phyloP scores from a whole-genome alignment of 2,888 invertebrate species.

The Crematogaster levior region DNA sequence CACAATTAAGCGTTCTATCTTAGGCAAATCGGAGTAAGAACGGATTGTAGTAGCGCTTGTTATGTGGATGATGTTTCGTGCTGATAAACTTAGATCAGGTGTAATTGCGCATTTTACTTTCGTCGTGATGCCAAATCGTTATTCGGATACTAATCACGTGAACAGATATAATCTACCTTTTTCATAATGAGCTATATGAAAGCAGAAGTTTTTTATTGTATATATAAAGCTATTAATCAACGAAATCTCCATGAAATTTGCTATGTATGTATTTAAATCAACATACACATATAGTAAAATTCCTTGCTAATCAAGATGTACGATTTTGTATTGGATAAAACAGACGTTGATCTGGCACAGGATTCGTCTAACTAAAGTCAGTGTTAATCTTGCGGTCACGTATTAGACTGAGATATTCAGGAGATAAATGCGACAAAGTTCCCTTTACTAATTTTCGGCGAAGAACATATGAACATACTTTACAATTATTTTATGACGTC shows the following conservation, averaged over 20 bases:
- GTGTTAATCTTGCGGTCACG: constrained; percentile 35
- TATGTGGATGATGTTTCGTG: constrained; percentile 21
- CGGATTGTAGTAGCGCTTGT: background rate
- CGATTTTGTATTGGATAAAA: constrained; percentile 5
- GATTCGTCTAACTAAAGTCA: background rate
- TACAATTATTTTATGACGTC: constrained; percentile 41
- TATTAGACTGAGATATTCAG: constrained; percentile 11
- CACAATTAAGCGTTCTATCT: constrained; percentile 32
- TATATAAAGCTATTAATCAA: background rate
- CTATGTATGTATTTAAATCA: background rate
- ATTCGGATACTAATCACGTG: constrained; percentile 6
- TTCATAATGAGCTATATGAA: background rate
- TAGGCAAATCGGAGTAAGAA: constrained; percentile 18
- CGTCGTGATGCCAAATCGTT: constrained; percentile 29
- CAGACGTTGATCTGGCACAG: background rate
- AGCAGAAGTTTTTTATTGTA: background rate
- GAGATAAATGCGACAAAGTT: constrained; percentile 27
- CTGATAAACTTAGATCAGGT: constrained; percentile 21
- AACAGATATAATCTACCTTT: constrained; percentile 11
- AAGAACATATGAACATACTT: constrained; percentile 11
- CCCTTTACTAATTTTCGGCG: constrained; percentile 16
- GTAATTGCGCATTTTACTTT: constrained; percentile 20
- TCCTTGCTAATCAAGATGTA: background rate
- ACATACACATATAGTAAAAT: background rate
- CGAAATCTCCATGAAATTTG: background rate